phyloP scores from a whole-genome alignment of 2,113 vertebrate species.

The Prinia subflava region DNA sequence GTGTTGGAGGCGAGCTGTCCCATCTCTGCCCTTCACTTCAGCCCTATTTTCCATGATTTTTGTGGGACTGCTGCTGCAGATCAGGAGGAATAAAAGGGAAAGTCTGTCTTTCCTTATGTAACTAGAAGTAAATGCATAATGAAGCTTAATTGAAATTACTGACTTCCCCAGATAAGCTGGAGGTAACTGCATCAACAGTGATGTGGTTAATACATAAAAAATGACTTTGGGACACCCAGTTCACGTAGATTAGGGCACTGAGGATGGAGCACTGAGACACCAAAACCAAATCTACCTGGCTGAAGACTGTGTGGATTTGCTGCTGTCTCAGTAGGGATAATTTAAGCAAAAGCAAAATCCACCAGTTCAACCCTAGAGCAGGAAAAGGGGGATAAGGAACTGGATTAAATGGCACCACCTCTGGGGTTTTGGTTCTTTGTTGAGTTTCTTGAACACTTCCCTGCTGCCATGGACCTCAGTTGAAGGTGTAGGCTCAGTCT shows the following conservation, averaged over 20 bases:
- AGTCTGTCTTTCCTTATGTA: not conserved
- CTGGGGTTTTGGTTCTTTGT: not conserved
- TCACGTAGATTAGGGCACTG: not conserved
- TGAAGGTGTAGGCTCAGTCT: not conserved
- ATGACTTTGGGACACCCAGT: not conserved
- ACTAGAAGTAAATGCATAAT: not conserved
- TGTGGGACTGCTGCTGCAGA: not conserved
- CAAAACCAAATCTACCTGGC: fast-evolving
- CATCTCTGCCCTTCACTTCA: not conserved
- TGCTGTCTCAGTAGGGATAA: not conserved
- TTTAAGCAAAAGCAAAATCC: not conserved
- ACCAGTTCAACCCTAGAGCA: not conserved
- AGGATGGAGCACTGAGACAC: not conserved
- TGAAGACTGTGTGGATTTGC: not conserved
- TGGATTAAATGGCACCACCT: not conserved
- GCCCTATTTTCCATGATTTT: not conserved
- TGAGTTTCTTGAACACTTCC: not conserved
- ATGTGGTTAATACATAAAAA: not conserved
- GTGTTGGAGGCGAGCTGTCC: not conserved
- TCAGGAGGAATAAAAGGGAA: not conserved
- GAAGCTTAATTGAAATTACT: constrained; percentile 14
- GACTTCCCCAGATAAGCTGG: constrained; percentile 7
- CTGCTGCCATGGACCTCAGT: not conserved
- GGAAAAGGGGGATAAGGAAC: not conserved
- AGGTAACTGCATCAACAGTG: not conserved